phyloP scores from a whole-genome alignment of 1,140 invertebrate genomes.

The Zeugodacus cucurbitae region DNA sequence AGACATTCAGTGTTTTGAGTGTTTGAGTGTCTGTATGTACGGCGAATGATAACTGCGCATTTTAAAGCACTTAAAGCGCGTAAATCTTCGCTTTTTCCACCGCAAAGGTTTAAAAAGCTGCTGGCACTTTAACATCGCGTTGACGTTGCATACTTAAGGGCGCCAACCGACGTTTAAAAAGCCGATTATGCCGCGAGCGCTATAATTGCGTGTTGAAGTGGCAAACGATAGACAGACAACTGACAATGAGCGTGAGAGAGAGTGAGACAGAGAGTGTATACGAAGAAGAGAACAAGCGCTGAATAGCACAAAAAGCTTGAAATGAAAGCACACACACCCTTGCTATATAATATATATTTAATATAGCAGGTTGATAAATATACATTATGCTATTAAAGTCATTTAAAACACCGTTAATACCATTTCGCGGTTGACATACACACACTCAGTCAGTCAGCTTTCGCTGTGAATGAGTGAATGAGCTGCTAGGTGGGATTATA shows the following conservation, averaged over 20 bases:
- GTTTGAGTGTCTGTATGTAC: neutral
- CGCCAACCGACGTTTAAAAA: neutral
- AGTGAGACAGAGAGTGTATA: neutral
- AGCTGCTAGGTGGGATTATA: neutral
- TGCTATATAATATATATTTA: no score
- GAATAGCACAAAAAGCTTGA: neutral
- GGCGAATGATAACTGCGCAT: neutral
- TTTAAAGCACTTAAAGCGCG: neutral
- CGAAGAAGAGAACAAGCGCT: neutral
- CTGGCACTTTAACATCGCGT: neutral
- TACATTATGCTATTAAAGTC: neutral
- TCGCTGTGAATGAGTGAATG: neutral
- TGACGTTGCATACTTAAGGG: slow-evolving; percentile 4
- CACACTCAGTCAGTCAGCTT: neutral
- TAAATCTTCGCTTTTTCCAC: neutral
- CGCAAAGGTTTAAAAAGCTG: neutral
- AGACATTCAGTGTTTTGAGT: neutral
- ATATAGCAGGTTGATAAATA: neutral
- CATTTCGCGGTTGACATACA: neutral
- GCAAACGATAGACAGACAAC: neutral
- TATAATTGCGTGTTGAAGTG: slow-evolving; percentile 17
- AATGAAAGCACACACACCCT: neutral
- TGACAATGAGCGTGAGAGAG: neutral
- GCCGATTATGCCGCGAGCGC: neutral
- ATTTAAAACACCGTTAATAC: slow-evolving; percentile 15